These are phyloP conservation scores for Ammodytes marinus DNA, from an alignment of 2,113 vertebrate species.

Conservation along the genomic window DNA sequence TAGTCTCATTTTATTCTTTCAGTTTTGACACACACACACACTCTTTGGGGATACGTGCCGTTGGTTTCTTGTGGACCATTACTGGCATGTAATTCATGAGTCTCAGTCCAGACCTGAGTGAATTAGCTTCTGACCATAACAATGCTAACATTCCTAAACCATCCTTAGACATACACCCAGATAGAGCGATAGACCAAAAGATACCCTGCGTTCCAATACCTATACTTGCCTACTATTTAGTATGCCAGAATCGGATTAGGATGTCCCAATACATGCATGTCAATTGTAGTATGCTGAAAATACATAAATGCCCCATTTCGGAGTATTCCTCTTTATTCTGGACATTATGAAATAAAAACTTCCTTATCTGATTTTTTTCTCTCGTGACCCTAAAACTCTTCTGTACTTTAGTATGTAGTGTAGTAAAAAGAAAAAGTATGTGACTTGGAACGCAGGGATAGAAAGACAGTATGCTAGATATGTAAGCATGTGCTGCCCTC, in stretches of 20 bases:
- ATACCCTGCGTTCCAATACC: too few relatives aligned
- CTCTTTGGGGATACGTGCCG: neutral
- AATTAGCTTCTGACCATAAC: conserved; percentile 26
- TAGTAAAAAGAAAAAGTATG: too few relatives aligned
- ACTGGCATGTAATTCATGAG: neutral
- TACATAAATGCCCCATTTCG: too few relatives aligned
- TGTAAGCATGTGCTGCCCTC: conserved; percentile 59
- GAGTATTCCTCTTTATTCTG: too few relatives aligned
- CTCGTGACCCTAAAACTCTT: too few relatives aligned
- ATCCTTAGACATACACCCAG: neutral
- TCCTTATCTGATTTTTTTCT: neutral
- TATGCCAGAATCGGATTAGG: too few relatives aligned
- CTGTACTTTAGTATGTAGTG: too few relatives aligned
- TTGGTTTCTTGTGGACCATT: conserved; percentile 20
- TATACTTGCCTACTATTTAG: too few relatives aligned
- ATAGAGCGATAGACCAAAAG: neutral
- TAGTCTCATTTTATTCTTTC: neutral
- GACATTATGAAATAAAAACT: neutral
- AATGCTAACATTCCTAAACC: conserved; percentile 3
- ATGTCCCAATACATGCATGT: too few relatives aligned
- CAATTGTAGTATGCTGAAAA: too few relatives aligned
- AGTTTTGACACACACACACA: neutral
- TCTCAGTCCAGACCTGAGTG: conserved; percentile 16
- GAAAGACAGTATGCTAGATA: neutral
- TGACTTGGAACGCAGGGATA: neutral